Evolutionary conservation across 2,888 invertebrate species (phyloP).

Genomic region (Chironomus tentans): DNA sequence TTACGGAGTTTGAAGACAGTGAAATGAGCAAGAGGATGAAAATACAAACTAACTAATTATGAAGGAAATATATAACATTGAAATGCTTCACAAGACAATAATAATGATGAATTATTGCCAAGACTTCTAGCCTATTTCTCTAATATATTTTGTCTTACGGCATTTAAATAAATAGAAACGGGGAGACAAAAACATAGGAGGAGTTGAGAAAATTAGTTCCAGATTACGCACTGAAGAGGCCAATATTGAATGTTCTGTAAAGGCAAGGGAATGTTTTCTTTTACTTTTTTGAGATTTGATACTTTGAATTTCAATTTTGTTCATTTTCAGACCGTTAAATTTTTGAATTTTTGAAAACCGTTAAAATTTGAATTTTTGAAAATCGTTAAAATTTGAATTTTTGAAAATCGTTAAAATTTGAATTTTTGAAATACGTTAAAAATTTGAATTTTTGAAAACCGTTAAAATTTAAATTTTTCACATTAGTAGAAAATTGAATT

Average conservation of each 20-base stretch:
- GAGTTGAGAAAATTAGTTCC: constrained; percentile 14
- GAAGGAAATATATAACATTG: constrained; percentile 1
- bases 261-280: no score
- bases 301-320: no score
- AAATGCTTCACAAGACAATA: constrained; percentile 14
- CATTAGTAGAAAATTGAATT: no score
- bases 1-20: background rate
- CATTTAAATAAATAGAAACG: background rate
- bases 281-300: no score
- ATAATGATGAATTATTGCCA: constrained; percentile 22
- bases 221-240: constrained; percentile 5
- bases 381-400: no score
- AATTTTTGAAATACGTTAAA: no score
- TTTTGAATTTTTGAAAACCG: no score
- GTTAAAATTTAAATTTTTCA: no score
- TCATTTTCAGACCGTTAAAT: no score
- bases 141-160: background rate
- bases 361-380: no score
- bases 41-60: constrained; percentile 19
- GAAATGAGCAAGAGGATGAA: background rate
- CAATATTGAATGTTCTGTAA: background rate
- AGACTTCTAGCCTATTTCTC: background rate
- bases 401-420: no score
- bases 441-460: no score
- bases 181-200: background rate